A percentile compares a stretch with the other conserved stretches of the same genome.
Conservation (phyloP, 2,888 invertebrate genomes). For the Coelinius sp. region DNA sequence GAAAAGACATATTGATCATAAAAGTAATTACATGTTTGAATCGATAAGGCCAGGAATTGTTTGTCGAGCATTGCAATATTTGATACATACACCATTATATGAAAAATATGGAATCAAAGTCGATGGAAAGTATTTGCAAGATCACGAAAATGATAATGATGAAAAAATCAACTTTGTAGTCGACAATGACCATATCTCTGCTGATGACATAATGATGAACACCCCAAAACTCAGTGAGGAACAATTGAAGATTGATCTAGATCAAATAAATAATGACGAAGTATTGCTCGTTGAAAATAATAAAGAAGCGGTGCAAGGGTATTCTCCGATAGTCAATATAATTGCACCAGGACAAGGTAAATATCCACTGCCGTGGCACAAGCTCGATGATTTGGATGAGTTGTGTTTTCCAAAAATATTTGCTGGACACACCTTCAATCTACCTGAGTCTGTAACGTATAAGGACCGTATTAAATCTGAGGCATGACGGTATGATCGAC, state of each 20-base stretch:
- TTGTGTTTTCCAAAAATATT: slow-evolving; percentile 53
- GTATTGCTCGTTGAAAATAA: slow-evolving; percentile 46
- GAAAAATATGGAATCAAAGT: slow-evolving; percentile 43
- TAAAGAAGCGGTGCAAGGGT: slow-evolving; percentile 22
- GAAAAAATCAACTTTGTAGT: slow-evolving; percentile 44
- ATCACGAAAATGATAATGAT: slow-evolving; percentile 34
- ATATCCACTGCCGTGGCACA: slow-evolving; percentile 51
- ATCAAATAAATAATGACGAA: slow-evolving; percentile 45
- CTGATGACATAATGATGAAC: background rate
- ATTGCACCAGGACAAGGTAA: slow-evolving; percentile 55
- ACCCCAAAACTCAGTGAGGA: background rate
- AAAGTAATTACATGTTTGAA: background rate
- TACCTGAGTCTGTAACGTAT: slow-evolving; percentile 28
- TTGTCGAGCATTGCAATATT: slow-evolving; percentile 38
- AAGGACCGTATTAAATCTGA: slow-evolving; percentile 37
- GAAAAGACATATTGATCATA: background rate
- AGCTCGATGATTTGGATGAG: slow-evolving; percentile 50
- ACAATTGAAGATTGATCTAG: slow-evolving; percentile 15
- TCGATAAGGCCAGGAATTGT: background rate
- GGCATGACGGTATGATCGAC: slow-evolving; percentile 37
- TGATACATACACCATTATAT: slow-evolving; percentile 46
- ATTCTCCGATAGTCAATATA: slow-evolving; percentile 30
- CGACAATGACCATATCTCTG: slow-evolving; percentile 37
- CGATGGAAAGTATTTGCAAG: slow-evolving; percentile 40
- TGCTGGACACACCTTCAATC: slow-evolving; percentile 40